Evolutionary conservation across 2,888 invertebrate species (phyloP).

Genomic region (Cynaeus angustus): DNA sequence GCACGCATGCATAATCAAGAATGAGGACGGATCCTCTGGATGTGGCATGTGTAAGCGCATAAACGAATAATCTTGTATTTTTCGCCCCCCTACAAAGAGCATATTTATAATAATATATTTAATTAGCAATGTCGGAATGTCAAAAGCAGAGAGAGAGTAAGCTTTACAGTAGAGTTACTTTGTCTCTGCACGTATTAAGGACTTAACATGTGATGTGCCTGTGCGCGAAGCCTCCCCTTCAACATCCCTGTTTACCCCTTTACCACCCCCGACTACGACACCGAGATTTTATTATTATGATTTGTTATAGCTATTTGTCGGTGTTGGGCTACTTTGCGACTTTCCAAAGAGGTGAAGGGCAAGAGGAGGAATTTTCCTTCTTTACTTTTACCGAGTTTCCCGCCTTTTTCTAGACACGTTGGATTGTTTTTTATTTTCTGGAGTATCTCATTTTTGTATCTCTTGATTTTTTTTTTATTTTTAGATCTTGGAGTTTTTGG

Average conservation of each 20-base stretch:
- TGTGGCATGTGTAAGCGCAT: slow-evolving; percentile 60
- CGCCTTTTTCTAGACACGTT: too few relatives aligned
- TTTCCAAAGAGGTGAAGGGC: too few relatives aligned
- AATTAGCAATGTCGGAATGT: slow-evolving; percentile 69
- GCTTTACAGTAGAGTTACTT: slow-evolving; percentile 70
- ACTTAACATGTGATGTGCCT: slow-evolving; percentile 66
- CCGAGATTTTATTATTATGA: slow-evolving; percentile 47
- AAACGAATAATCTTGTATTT: slow-evolving; percentile 68
- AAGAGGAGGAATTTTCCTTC: too few relatives aligned
- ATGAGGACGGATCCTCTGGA: slow-evolving; percentile 52
- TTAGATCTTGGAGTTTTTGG: too few relatives aligned
- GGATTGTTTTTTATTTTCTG: too few relatives aligned
- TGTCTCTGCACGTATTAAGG: slow-evolving; percentile 66
- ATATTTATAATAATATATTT: slow-evolving; percentile 71
- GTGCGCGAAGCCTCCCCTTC: slow-evolving; percentile 60
- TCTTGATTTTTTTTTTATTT: too few relatives aligned
- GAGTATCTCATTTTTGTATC: too few relatives aligned
- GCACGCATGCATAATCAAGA: slow-evolving; percentile 45
- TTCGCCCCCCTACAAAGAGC: slow-evolving; percentile 63
- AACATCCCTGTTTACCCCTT: slow-evolving; percentile 52
- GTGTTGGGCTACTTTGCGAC: neutral
- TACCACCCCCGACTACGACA: slow-evolving; percentile 33
- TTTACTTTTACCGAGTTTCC: too few relatives aligned
- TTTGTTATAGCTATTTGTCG: slow-evolving; percentile 30
- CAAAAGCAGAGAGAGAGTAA: slow-evolving; percentile 66